Base-by-base conservation (phyloP, 2,113 vertebrate genomes). In the Isichthys henryi region DNA sequence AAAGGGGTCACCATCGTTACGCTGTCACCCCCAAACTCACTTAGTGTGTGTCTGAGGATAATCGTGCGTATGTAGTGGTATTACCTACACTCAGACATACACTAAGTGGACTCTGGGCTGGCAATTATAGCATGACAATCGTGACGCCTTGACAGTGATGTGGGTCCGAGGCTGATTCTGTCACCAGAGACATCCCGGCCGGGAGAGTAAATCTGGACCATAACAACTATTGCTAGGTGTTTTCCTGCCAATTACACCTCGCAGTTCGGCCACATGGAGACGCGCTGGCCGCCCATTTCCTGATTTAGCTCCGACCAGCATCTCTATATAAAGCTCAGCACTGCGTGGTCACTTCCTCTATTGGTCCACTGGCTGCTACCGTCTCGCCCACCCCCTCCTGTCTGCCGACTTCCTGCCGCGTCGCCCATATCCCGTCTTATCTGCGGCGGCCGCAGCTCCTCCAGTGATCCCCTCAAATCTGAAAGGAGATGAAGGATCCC, bases 401-500 rank as follows among this genome's bases (percentile, higher is more conserved):
- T 86, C 45, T 50, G 23, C 23, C 10, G 48, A 17, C 45, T 50
- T 48, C 46, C 48, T 86, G 45, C 45, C 23, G 23, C 11, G 43
- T 13, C 45, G 9, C 11, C 83, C 13, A 23, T 31, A 17, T 27
- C 48, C 48, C 45, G 0, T n/a, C 83, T 85, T 50, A 50, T 31
- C 83, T 50, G 45, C 2, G 0, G 13, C 13, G 0, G 23, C 48
- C n/a, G 23, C 9, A 5, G 45, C 23, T 87, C 50, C 17, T 27
- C n/a, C 50, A 0, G 9, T 53, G 49, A 56, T 87, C 49, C 50
- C n/a, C 91, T 93, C 10, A 82, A 89, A 88, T 91, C 92, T 35
- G 50, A 90, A 93, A 87, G 89, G 91, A 91, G 91, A 90, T 92
- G 93, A 94, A 94, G 89, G 87, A 92, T 93, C 84, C 90, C 90